A percentile compares a stretch with the other conserved stretches of the same genome.
Evolutionary conservation across 2,113 vertebrate genomes (phyloP).

Genomic region (Zingel zingel): DNA sequence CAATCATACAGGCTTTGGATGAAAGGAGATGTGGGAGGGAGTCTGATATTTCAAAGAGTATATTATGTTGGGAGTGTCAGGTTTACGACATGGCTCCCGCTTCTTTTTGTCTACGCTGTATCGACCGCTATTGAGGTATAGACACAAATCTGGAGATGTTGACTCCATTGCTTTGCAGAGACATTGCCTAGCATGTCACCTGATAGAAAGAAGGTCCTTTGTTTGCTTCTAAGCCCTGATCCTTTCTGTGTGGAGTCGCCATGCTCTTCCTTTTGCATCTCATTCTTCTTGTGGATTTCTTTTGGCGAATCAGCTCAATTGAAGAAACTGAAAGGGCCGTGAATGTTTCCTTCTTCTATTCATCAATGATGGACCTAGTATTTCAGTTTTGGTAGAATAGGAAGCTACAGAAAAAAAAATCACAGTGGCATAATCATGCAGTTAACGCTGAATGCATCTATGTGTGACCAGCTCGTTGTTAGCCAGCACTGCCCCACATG

Average conservation of each 20-base stretch:
- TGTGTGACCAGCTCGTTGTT: conserved; percentile 27
- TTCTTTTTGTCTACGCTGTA: conserved; percentile 1
- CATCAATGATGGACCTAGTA: neutral
- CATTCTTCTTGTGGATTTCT: neutral
- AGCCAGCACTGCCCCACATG: conserved; percentile 6
- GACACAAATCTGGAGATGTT: conserved; percentile 27
- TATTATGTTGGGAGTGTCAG: conserved; percentile 36
- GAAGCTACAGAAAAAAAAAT: neutral
- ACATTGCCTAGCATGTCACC: neutral
- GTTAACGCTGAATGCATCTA: neutral
- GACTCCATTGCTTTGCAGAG: conserved; percentile 10
- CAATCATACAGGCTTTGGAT: conserved; percentile 6
- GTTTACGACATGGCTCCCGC: conserved; percentile 22
- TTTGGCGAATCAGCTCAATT: neutral
- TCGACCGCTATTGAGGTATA: conserved; percentile 19
- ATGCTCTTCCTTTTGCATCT: neutral
- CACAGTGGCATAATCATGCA: neutral
- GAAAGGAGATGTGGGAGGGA: neutral
- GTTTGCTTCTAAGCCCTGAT: neutral
- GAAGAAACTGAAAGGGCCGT: neutral
- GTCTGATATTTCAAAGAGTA: conserved; percentile 34
- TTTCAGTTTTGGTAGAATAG: neutral
- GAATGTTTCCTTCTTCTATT: neutral
- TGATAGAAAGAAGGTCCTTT: neutral
- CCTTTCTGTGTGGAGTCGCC: neutral